Percentiles rank a stretch among this genome's conserved stretches.
Conservation (phyloP, 2,888 invertebrate species). For the Phymatocera aterrima region DNA sequence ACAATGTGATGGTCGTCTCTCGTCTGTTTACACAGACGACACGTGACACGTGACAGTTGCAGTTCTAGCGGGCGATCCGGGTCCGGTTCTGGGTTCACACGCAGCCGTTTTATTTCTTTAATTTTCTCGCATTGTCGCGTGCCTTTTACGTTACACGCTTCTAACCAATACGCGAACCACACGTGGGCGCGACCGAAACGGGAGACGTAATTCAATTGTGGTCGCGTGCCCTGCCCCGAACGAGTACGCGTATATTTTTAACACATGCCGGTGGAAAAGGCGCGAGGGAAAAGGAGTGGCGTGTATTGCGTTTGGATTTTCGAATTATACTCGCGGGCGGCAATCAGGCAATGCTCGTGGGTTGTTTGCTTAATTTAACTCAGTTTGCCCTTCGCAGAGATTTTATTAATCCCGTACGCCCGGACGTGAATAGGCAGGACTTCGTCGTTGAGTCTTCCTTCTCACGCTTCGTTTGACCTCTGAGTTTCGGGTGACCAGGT, state of each 20-base stretch:
- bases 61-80: neutral
- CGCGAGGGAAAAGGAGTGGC: conserved; percentile 12
- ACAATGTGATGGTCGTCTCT: conserved; percentile 59
- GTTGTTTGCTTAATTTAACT: conserved; percentile 25
- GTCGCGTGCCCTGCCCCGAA: conserved; percentile 38
- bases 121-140: conserved; percentile 66
- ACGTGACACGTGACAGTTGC: conserved; percentile 57
- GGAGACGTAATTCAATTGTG: conserved; percentile 45
- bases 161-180: conserved; percentile 34
- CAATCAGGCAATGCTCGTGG: neutral
- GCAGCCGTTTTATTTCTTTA: conserved; percentile 63
- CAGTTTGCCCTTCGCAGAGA: conserved; percentile 29
- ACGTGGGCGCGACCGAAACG: neutral
- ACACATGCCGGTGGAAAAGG: conserved; percentile 53
- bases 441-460: neutral
- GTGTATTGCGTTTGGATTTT: conserved; percentile 53
- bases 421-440: too few species aligned
- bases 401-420: neutral
- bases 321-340: conserved; percentile 53
- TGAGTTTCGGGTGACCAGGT: neutral
- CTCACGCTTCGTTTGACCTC: conserved; percentile 31
- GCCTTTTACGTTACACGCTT: conserved; percentile 50
- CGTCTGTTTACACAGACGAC: conserved; percentile 63
- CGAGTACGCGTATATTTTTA: conserved; percentile 51
- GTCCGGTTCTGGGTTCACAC: conserved; percentile 25